Evolutionary conservation across 1,140 invertebrate species (phyloP).

Genomic region (Neodiprion fabricii): DNA sequence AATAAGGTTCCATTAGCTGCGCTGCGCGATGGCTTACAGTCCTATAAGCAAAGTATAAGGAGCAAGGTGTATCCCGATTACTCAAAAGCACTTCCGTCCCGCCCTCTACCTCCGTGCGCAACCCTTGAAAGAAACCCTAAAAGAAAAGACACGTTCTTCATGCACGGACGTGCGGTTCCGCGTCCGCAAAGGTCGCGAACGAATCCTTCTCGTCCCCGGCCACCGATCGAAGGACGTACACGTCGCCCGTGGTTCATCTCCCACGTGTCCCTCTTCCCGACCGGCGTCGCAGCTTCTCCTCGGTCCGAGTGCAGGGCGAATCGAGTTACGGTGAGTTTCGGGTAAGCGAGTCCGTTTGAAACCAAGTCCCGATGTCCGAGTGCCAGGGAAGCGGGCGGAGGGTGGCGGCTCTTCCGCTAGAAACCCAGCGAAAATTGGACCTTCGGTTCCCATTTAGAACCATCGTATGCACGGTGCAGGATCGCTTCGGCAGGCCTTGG

Average conservation of each 20-base stretch:
- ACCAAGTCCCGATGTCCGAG: background rate
- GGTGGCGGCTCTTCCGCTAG: too few relatives aligned
- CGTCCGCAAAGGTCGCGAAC: background rate
- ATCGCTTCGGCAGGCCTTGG: too few relatives aligned
- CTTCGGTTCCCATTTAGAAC: background rate
- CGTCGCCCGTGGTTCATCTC: too few relatives aligned
- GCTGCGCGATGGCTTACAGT: background rate
- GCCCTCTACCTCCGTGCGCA: too few relatives aligned
- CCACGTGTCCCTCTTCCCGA: too few relatives aligned
- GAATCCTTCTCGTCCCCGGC: background rate
- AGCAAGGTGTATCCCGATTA: constrained; percentile 2
- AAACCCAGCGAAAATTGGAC: background rate
- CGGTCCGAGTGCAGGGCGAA: background rate
- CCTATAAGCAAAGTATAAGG: background rate
- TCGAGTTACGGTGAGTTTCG: background rate
- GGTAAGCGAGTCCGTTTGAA: background rate
- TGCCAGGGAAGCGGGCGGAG: too few relatives aligned
- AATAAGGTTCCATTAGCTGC: constrained; percentile 6
- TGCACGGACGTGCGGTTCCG: too few relatives aligned
- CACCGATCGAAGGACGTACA: background rate
- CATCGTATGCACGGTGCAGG: too few relatives aligned
- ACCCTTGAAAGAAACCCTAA: too few relatives aligned
- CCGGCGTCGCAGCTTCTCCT: background rate
- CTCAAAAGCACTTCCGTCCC: background rate
- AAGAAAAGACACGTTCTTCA: too few relatives aligned